Evolutionary conservation across 2,888 invertebrate species (phyloP).

Genomic region (Meliscaeva auricollis): DNA sequence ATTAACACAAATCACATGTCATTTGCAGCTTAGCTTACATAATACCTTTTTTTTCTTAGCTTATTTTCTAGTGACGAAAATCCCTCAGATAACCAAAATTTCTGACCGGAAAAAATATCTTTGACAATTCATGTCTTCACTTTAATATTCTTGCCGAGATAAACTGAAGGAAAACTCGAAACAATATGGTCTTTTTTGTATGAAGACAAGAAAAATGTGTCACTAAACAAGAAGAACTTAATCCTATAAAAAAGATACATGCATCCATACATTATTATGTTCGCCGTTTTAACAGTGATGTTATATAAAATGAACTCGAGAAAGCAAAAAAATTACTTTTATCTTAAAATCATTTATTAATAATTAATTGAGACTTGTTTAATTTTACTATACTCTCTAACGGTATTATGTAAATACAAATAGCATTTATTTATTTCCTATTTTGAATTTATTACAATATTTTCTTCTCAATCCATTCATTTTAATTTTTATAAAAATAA

Average conservation of each 20-base stretch:
- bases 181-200: constrained; percentile 20
- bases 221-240: constrained; percentile 36
- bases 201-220: constrained; percentile 44
- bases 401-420: too few species aligned
- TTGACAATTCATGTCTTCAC: constrained; percentile 20
- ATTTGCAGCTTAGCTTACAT: neutral
- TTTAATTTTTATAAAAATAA: neutral
- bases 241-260: constrained; percentile 6
- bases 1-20: too few species aligned
- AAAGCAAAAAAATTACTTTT: too few species aligned
- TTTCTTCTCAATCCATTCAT: too few species aligned
- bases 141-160: constrained; percentile 2
- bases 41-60: neutral
- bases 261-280: too few species aligned
- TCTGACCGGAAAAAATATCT: constrained; percentile 33
- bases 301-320: neutral
- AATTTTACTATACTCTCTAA: too few species aligned
- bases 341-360: too few species aligned
- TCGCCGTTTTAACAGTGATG: constrained; percentile 5
- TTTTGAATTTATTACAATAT: too few species aligned
- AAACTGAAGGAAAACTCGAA: constrained; percentile 6
- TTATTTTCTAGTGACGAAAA: neutral
- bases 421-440: too few species aligned
- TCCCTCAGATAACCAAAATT: constrained; percentile 20
- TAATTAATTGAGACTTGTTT: too few species aligned